These are phyloP conservation scores for Latrodectus hesperus DNA, from an alignment of 2,888 invertebrate species.

Conservation along the genomic window DNA sequence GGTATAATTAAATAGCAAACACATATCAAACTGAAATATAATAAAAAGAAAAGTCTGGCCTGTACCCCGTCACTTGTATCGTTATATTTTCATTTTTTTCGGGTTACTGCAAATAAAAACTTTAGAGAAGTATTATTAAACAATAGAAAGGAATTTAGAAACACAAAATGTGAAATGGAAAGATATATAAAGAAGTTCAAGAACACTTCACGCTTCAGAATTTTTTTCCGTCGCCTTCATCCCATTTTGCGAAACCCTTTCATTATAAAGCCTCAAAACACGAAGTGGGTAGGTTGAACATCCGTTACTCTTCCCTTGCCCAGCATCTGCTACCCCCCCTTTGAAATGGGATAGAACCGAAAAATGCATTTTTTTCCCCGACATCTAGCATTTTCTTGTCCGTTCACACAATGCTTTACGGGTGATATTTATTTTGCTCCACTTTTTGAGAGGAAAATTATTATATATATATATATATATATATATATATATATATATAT, in stretches of 20 bases:
- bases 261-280: constrained; percentile 49
- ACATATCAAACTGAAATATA: too few species aligned
- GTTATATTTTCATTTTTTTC: too few species aligned
- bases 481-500: too few species aligned
- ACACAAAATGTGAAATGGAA: not conserved
- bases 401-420: constrained; percentile 25
- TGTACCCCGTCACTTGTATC: too few species aligned
- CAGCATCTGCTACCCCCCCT: not conserved
- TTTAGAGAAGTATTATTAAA: not conserved
- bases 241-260: constrained; percentile 50
- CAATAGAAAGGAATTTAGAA: not conserved
- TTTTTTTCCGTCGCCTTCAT: not conserved
- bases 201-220: constrained; percentile 50
- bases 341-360: constrained; percentile 37
- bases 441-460: constrained; percentile 1
- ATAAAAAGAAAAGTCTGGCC: too few species aligned
- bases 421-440: constrained; percentile 31
- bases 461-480: not conserved
- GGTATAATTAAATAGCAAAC: too few species aligned
- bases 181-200: constrained; percentile 32
- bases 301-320: constrained; percentile 30
- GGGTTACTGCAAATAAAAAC: too few species aligned
- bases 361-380: constrained; percentile 5
- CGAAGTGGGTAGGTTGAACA: constrained; percentile 49
- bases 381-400: not conserved